Conservation (phyloP, 2,888 invertebrate genomes). For the Flexamia atlantica region DNA sequence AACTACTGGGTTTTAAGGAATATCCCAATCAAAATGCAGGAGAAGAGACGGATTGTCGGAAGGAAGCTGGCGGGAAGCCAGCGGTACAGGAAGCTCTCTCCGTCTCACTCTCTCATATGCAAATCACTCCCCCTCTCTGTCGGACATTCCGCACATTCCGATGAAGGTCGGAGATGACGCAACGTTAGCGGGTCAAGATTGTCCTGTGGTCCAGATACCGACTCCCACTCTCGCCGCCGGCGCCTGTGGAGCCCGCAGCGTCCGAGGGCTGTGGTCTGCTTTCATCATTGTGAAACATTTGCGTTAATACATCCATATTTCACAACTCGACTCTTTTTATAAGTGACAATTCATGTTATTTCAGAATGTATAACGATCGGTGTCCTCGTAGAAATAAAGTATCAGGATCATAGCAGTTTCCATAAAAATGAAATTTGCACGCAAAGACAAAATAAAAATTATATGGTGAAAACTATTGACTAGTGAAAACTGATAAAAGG, state of each 20-base stretch:
- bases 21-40: conserved; percentile 11
- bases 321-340: no score
- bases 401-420: no score
- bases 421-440: no score
- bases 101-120: conserved; percentile 44
- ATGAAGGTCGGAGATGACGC: conserved; percentile 55
- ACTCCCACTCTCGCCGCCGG: neutral
- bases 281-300: no score
- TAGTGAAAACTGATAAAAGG: no score
- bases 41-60: neutral
- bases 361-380: no score
- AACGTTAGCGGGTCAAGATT: conserved; percentile 53
- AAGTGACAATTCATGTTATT: no score
- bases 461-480: no score
- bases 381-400: no score
- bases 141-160: conserved; percentile 53
- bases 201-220: conserved; percentile 26
- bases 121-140: conserved; percentile 24
- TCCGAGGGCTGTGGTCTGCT: neutral
- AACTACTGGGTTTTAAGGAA: no score
- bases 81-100: conserved; percentile 36
- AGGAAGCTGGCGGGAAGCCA: conserved; percentile 22
- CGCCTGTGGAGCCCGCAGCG: neutral
- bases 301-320: no score
- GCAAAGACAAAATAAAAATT: no score